These are phyloP conservation scores for Caenorhabditis drosophilae DNA, from an alignment of 2,888 invertebrate species.

Conservation along the genomic window DNA sequence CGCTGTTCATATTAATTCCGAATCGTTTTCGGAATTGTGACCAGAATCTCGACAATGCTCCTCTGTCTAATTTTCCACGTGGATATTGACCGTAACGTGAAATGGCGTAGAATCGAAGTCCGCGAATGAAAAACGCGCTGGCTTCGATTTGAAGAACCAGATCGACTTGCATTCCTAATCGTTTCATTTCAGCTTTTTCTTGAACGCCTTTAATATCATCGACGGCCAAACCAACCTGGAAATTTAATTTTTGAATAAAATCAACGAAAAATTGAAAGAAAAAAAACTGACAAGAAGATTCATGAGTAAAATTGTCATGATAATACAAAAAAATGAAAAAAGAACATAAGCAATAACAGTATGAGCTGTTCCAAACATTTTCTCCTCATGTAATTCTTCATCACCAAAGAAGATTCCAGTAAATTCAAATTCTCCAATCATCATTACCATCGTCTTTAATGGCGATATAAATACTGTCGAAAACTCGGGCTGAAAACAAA, in stretches of 20 bases:
- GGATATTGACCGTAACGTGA: conserved; percentile 18
- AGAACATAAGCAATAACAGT: conserved; percentile 69
- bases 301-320: conserved; percentile 70
- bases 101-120: conserved; percentile 21
- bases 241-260: background rate
- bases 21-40: conserved; percentile 25
- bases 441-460: conserved; percentile 70
- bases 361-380: conserved; percentile 37
- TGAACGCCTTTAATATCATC: conserved; percentile 74
- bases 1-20: conserved; percentile 20
- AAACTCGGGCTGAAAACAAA: conserved; percentile 60
- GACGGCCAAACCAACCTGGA: conserved; percentile 72
- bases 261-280: background rate
- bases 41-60: conserved; percentile 19
- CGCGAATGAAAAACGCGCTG: conserved; percentile 30
- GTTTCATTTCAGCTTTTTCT: conserved; percentile 72
- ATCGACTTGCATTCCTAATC: conserved; percentile 67
- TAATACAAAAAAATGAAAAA: conserved; percentile 69
- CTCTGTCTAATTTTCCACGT: conserved; percentile 16
- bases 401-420: conserved; percentile 67
- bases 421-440: conserved; percentile 70
- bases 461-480: conserved; percentile 61
- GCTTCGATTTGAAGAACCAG: conserved; percentile 49
- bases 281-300: conserved; percentile 69
- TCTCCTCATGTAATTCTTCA: conserved; percentile 25